A percentile compares a stretch with the other conserved stretches of the same genome.
Conservation (phyloP, 2,797 vertebrate genomes). For the Silurus aristotelis region DNA sequence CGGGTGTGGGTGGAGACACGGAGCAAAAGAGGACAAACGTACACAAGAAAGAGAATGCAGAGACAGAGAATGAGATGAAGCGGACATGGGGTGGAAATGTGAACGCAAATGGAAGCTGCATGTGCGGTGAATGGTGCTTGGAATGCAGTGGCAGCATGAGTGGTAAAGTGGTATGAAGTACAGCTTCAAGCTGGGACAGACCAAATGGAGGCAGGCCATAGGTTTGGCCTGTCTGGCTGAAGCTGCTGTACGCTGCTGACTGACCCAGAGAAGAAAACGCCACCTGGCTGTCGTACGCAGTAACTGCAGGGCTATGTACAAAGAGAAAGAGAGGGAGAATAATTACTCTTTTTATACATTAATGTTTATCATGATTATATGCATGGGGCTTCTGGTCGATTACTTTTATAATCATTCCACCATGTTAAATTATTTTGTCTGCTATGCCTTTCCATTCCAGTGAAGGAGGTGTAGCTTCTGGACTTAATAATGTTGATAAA, state of each 20-base stretch:
- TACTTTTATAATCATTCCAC: neutral
- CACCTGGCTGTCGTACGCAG: slow-evolving; percentile 84
- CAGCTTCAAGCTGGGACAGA: slow-evolving; percentile 68
- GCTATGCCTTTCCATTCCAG: neutral
- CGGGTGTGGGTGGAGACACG: slow-evolving; percentile 59
- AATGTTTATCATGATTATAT: neutral
- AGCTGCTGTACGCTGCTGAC: slow-evolving; percentile 88
- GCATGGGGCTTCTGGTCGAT: neutral
- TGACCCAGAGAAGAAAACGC: slow-evolving; percentile 87
- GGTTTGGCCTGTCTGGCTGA: slow-evolving; percentile 89
- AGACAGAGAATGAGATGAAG: slow-evolving; percentile 45
- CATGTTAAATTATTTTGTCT: neutral
- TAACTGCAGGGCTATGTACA: slow-evolving; percentile 76
- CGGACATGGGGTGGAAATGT: slow-evolving; percentile 47
- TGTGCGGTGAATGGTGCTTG: slow-evolving; percentile 56
- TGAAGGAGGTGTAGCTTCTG: neutral
- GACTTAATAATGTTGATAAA: too few species aligned
- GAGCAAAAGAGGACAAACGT: slow-evolving; percentile 40
- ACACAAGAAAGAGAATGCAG: slow-evolving; percentile 45
- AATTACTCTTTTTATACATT: neutral
- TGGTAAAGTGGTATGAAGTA: slow-evolving; percentile 14
- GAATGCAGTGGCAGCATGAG: slow-evolving; percentile 56
- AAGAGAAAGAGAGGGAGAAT: neutral
- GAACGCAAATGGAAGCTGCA: slow-evolving; percentile 57
- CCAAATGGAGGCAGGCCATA: slow-evolving; percentile 97